These are phyloP conservation scores for Echiichthys vipera DNA, from an alignment of 2,797 vertebrate genomes.

Conservation along the genomic window DNA sequence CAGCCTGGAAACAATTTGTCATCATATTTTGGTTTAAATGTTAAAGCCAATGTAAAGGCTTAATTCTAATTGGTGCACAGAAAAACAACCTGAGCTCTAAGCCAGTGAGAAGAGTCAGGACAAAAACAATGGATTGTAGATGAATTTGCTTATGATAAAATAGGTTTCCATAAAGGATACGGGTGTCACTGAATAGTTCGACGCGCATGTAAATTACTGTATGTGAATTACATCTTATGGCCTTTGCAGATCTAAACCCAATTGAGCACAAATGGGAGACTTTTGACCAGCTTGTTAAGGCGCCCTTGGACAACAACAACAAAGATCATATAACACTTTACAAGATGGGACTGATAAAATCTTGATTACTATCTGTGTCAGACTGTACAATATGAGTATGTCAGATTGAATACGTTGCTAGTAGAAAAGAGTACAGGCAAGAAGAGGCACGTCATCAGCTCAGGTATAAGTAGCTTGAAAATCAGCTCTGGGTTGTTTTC, in stretches of 20 bases:
- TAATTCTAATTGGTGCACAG: background rate
- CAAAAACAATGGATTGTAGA: background rate
- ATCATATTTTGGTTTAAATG: background rate
- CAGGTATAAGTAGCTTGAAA: background rate
- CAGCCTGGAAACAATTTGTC: background rate
- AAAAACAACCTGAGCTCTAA: background rate
- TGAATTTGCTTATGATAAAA: background rate
- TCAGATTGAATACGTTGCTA: constrained; percentile 5
- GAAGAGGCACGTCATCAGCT: background rate
- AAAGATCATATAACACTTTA: background rate
- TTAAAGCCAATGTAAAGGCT: background rate
- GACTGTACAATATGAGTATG: background rate
- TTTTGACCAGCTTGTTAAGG: background rate
- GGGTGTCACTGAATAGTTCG: background rate
- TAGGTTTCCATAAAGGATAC: background rate
- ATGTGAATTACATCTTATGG: background rate
- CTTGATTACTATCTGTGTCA: constrained; percentile 2
- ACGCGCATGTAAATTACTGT: background rate
- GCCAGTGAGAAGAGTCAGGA: background rate
- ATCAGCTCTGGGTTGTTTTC: background rate
- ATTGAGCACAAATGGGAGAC: background rate
- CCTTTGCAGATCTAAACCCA: background rate
- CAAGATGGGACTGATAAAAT: constrained; percentile 1
- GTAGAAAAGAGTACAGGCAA: background rate
- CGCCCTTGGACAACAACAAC: background rate